These are phyloP conservation scores for Idris sp. DNA, from an alignment of 1,140 invertebrate genomes.

Conservation along the genomic window DNA sequence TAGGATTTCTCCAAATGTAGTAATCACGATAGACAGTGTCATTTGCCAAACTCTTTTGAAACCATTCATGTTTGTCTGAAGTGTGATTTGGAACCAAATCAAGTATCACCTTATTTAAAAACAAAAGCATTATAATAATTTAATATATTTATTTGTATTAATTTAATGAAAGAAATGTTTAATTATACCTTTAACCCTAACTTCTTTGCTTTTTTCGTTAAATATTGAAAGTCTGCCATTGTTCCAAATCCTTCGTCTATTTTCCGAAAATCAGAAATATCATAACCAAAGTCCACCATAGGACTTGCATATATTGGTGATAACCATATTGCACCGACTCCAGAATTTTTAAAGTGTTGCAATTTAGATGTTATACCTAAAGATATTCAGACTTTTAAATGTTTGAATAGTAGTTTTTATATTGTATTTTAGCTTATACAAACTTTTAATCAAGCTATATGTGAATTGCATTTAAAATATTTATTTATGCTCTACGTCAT, in stretches of 20 bases:
- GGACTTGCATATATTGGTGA: conserved; percentile 84
- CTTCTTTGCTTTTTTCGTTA: conserved; percentile 76
- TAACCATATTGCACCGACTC: conserved; percentile 81
- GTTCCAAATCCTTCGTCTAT: conserved; percentile 82
- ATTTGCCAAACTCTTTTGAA: conserved; percentile 80
- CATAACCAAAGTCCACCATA: conserved; percentile 83
- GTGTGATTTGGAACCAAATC: conserved; percentile 84
- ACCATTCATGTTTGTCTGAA: conserved; percentile 87
- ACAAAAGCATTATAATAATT: neutral
- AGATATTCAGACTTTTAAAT: neutral
- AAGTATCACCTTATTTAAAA: conserved; percentile 66
- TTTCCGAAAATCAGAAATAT: conserved; percentile 81
- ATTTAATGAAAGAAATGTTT: too few species aligned
- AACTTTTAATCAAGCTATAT: too few species aligned
- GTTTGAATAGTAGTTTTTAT: too few species aligned
- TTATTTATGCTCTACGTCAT: too few species aligned
- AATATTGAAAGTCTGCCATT: conserved; percentile 81
- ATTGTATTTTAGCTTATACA: too few species aligned
- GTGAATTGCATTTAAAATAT: too few species aligned
- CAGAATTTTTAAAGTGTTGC: conserved; percentile 75
- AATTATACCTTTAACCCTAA: conserved; percentile 73
- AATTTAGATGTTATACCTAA: conserved; percentile 75
- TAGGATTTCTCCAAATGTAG: conserved; percentile 84
- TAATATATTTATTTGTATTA: neutral
- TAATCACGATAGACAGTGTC: conserved; percentile 82